phyloP scores from a whole-genome alignment of 2,113 vertebrate genomes.

The Procapra przewalskii region DNA sequence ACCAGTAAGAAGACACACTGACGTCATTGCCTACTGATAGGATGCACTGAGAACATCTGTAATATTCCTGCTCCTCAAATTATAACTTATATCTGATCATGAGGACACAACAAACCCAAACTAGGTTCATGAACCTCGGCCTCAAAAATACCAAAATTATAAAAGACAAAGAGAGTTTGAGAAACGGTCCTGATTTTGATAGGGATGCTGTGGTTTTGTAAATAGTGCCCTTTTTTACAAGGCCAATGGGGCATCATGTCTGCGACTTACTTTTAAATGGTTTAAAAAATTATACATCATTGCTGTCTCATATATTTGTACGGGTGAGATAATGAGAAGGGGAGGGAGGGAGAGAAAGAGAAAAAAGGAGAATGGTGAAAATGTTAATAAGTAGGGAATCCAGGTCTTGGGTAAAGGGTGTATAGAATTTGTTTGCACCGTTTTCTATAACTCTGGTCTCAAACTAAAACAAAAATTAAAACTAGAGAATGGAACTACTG shows the following conservation, averaged over 20 bases:
- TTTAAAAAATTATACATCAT: constrained; percentile 3
- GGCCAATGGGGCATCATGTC: not conserved
- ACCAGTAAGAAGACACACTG: not conserved
- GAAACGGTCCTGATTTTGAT: not conserved
- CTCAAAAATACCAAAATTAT: not conserved
- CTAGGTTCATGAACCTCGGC: not conserved
- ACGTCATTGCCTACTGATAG: not conserved
- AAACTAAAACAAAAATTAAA: not conserved
- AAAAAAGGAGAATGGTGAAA: not conserved
- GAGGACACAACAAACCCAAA: not conserved
- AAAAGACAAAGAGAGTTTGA: not conserved
- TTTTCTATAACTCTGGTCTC: not conserved
- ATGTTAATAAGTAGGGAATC: not conserved
- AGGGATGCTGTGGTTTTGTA: not conserved
- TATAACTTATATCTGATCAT: not conserved
- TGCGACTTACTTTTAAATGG: not conserved
- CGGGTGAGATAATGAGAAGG: not conserved
- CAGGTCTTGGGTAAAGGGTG: not conserved
- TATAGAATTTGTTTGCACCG: not conserved
- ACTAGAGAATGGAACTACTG: not conserved
- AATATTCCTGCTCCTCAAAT: not conserved
- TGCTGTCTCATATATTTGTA: not conserved
- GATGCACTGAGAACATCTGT: not conserved
- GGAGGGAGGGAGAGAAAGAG: not conserved
- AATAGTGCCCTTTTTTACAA: not conserved